These are phyloP conservation scores for Tipula helvola DNA, from an alignment of 2,888 invertebrate genomes.

Conservation along the genomic window DNA sequence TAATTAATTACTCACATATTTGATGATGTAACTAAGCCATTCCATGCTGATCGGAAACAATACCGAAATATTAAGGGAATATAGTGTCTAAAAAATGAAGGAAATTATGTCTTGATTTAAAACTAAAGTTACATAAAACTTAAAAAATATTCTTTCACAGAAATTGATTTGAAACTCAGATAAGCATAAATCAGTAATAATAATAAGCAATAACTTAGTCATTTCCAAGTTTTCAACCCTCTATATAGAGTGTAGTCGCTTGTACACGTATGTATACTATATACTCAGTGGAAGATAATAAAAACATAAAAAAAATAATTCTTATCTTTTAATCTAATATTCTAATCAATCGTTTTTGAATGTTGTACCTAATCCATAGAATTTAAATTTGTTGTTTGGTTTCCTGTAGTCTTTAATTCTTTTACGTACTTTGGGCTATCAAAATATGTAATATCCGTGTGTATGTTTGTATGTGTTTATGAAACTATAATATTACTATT, in stretches of 20 bases:
- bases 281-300: neutral
- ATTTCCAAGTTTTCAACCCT: neutral
- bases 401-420: neutral
- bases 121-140: neutral
- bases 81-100: neutral
- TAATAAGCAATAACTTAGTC: neutral
- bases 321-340: neutral
- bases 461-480: neutral
- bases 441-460: neutral
- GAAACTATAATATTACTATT: too few relatives aligned
- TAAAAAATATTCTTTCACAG: neutral
- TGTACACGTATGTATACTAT: neutral
- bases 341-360: neutral
- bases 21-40: neutral
- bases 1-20: neutral
- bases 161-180: neutral
- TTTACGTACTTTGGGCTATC: neutral
- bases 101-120: neutral
- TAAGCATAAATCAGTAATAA: neutral
- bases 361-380: neutral
- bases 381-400: neutral
- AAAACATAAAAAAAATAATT: neutral
- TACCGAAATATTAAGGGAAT: neutral
- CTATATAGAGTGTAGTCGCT: neutral
- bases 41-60: neutral